Evolutionary conservation across 2,888 invertebrate genomes (phyloP).

Genomic region (Ormyrus thymus): DNA sequence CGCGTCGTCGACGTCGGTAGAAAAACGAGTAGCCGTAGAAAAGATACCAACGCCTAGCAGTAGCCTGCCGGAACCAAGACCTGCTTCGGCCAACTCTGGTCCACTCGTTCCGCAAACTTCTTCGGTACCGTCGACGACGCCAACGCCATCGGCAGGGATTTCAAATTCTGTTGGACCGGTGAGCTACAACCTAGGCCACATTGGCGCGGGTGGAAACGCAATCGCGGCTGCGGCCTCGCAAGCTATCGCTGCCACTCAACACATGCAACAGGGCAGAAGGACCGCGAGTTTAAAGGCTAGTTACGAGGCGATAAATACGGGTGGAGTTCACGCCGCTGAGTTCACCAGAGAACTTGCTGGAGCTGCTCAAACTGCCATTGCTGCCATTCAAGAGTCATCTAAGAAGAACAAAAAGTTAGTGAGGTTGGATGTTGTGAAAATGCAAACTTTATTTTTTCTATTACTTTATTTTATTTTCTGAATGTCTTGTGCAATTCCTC

Average conservation of each 20-base stretch:
- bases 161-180: conserved; percentile 73
- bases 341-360: conserved; percentile 84
- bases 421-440: too few relatives aligned
- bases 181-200: conserved; percentile 85
- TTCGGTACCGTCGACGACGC: conserved; percentile 67
- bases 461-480: conserved; percentile 44
- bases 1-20: conserved; percentile 76
- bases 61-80: conserved; percentile 69
- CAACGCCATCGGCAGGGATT: conserved; percentile 67
- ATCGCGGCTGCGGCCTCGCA: conserved; percentile 96
- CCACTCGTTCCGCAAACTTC: conserved; percentile 67
- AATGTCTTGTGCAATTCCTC: too few relatives aligned
- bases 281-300: conserved; percentile 96
- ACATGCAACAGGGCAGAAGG: conserved; percentile 95
- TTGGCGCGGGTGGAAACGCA: conserved; percentile 90
- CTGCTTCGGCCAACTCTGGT: conserved; percentile 71
- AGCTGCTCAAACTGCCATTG: conserved; percentile 84
- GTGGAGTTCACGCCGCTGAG: conserved; percentile 80
- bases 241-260: conserved; percentile 95
- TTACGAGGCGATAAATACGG: conserved; percentile 90
- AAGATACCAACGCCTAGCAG: conserved; percentile 62
- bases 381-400: conserved; percentile 81
- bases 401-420: conserved; percentile 81
- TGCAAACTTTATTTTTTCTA: conserved; percentile 13
- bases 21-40: conserved; percentile 76